Base-by-base conservation (phyloP, 1,140 invertebrate species). In the Apolygus lucorum region DNA sequence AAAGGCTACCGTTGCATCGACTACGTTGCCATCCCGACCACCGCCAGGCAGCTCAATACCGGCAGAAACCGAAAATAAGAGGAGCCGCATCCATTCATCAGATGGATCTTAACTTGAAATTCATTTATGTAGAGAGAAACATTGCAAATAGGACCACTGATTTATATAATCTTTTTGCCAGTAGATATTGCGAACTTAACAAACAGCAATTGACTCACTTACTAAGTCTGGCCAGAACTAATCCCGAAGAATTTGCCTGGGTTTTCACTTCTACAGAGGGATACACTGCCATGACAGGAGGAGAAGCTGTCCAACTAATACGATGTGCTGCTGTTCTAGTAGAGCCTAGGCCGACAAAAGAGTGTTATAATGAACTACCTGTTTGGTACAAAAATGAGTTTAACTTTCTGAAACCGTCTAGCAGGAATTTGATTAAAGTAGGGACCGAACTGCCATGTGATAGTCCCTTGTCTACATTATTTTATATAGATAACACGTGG, bases 221-320 rank as follows among this genome's bases (percentile, higher is more conserved):
- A 4, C 34, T 42, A 42, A 42, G 34, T 17, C 27, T 66, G 27
- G 26, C 64, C 2, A 13, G 24, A 14, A 66, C 64, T 21, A 42
- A 27, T 17, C 64, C 64, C 11, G 64, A 66, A 21, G 64, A 66
- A 66, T 66, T 66, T 66, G 64, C 59, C 21, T 63, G 59, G 59
- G 59, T 26, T 4, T 63, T 8, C 59, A 63, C 59, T 13, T 13
- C 4, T 4, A 11, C 11, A 14, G 11, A 42, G n/a, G 64, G 26
- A 21, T 66, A 66, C 21, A 66, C 64, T 22, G 64, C 13, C 2
- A 42, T 27, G 8, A 27, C 28, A 66, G 14, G 13, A 17, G 64
- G 64, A 66, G 64, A 66, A 66, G 64, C 27, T 14, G 27, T 66
- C 2, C 11, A 66, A 13, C 28, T 66, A 8, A 66, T 66, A 11